Evolutionary conservation across 1,140 invertebrate genomes (phyloP).

Genomic region (Ceratina japonica): DNA sequence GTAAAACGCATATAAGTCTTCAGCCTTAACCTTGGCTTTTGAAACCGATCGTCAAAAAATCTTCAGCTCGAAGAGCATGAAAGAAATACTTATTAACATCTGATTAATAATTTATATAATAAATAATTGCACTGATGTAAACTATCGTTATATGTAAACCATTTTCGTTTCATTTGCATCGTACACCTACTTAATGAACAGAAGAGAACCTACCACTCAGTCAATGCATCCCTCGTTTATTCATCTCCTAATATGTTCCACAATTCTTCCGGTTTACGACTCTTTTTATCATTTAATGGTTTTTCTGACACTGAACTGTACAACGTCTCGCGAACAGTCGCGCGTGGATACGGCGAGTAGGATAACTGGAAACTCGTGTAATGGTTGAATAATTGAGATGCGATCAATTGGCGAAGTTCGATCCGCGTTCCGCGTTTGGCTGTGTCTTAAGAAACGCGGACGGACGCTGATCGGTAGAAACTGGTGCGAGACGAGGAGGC

Average conservation of each 20-base stretch:
- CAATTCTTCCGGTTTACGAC: background rate
- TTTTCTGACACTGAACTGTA: background rate
- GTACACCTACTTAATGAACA: background rate
- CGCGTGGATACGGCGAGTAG: background rate
- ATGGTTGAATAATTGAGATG: background rate
- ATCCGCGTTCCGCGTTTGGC: background rate
- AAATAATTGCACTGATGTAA: background rate
- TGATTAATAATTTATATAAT: background rate
- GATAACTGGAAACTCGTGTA: background rate
- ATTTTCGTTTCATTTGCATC: background rate
- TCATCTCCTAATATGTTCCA: background rate
- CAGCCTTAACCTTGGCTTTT: constrained; percentile 59
- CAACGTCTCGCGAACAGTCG: background rate
- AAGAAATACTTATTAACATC: too few relatives aligned
- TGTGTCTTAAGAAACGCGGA: background rate
- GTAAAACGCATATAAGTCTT: constrained; percentile 56
- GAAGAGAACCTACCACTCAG: constrained; percentile 8
- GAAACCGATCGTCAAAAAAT: background rate
- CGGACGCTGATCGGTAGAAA: constrained; percentile 34
- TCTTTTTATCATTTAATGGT: background rate
- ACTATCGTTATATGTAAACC: background rate
- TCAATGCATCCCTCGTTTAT: constrained; percentile 23
- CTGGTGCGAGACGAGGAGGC: constrained; percentile 49
- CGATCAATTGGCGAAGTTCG: background rate
- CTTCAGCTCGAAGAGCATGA: too few relatives aligned